Percentiles rank a stretch among this genome's conserved stretches.
These are phyloP conservation scores for Gonatopus flavifemur DNA, from an alignment of 1,140 invertebrate genomes.

Conservation along the genomic window DNA sequence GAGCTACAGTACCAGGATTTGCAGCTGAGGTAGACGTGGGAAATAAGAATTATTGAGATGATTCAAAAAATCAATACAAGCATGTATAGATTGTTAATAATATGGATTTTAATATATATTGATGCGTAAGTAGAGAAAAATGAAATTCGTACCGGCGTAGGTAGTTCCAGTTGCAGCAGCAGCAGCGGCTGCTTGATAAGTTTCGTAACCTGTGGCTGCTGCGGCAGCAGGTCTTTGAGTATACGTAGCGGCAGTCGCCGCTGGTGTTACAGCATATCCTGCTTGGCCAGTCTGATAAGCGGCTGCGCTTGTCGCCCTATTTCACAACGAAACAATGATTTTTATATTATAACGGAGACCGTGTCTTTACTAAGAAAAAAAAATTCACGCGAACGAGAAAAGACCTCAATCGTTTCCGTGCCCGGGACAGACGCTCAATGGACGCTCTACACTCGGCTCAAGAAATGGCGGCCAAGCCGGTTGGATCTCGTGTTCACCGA, in stretches of 20 bases:
- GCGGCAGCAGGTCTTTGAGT: slow-evolving; percentile 73
- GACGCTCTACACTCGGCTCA: slow-evolving; percentile 30
- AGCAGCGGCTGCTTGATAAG: slow-evolving; percentile 70
- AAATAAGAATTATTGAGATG: no score
- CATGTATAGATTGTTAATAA: background rate
- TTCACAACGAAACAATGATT: slow-evolving; percentile 12
- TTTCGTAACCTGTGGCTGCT: slow-evolving; percentile 75
- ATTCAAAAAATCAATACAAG: background rate
- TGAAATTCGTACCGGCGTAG: slow-evolving; percentile 56
- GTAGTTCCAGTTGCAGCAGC: slow-evolving; percentile 66
- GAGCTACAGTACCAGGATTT: slow-evolving; percentile 65
- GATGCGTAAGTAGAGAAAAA: background rate
- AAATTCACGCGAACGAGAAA: slow-evolving; percentile 15
- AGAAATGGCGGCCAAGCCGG: slow-evolving; percentile 53
- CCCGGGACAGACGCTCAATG: slow-evolving; percentile 27
- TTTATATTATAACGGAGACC: slow-evolving; percentile 8
- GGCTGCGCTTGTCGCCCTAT: slow-evolving; percentile 66
- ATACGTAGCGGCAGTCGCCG: slow-evolving; percentile 75
- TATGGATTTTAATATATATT: background rate
- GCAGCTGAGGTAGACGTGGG: no score
- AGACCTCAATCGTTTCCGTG: slow-evolving; percentile 24
- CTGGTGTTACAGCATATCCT: slow-evolving; percentile 79
- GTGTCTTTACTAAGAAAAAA: slow-evolving; percentile 2
- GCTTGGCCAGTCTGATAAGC: slow-evolving; percentile 79
- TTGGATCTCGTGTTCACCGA: slow-evolving; percentile 31